Base-by-base conservation (phyloP, 2,797 vertebrate species). In the Vultur gryphus region DNA sequence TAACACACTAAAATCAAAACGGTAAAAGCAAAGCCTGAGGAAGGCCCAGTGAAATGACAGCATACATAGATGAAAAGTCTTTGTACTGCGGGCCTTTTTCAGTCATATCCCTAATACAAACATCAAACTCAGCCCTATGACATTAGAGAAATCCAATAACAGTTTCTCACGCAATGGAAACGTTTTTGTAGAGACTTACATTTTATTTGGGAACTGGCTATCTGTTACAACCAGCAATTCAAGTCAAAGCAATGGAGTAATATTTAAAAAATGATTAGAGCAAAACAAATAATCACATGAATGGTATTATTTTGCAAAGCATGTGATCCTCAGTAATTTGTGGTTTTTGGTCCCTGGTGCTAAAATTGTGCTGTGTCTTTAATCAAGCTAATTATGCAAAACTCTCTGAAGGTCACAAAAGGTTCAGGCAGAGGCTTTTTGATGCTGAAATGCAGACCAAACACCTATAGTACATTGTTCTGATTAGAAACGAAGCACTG, bases 351-450 rank as follows among this genome's bases (percentile, higher is more conserved):
- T 95, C 90, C 93, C 94, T 84, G 72, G 87, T 94, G 92, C 87
- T 97, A 97, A 97, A 96, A 90, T 67, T 94, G 90, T 95, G 78
- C 83, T 82, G 84, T 96, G 92, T 89, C 96, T 97, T 97, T 97
- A 97, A 97, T 97, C 97, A 97, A 90, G 78, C 72, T 95, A 97
- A 96, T 97, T 97, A 97, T 93, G 90, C 79, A 91, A 95, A 97
- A 92, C 62, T 80, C 87, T 85, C 85, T 90, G 87, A 94, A 91
- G 96, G 95, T 95, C 96, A 96, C 49, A 92, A 95, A 97, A 94
- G 92, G 93, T 96, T 97, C 97, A 96, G 71, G 51, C 58, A 49
- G 82, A 92, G 89, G 84, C 57, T 90, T 94, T 97, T 95, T 97
- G 88, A 87, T 97, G 88, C 84, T 69, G 55, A 95, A 96, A 89